These are phyloP conservation scores for Heptranchias perlo DNA, from an alignment of 2,113 vertebrate species.

Conservation along the genomic window DNA sequence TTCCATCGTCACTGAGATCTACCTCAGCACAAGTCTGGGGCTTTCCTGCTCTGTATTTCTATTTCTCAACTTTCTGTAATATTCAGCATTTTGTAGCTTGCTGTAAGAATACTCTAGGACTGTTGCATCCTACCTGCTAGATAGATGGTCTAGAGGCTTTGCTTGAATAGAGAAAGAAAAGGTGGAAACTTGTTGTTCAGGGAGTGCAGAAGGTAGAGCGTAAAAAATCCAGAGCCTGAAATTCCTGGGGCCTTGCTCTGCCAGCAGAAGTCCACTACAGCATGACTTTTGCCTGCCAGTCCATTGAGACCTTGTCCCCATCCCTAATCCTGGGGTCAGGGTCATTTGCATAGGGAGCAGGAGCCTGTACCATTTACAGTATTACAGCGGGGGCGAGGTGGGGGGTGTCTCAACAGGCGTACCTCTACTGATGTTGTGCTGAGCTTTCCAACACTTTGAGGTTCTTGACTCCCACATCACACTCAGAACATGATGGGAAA, in stretches of 20 bases:
- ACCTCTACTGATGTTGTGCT: not conserved
- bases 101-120: not conserved
- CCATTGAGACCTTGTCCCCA: not conserved
- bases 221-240: too few species aligned
- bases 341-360: not conserved
- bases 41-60: not conserved
- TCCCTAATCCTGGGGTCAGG: not conserved
- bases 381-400: not conserved
- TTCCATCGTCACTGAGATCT: not conserved
- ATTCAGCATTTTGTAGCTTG: not conserved
- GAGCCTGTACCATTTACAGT: not conserved
- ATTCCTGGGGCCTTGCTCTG: not conserved
- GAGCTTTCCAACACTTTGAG: not conserved
- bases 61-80: not conserved
- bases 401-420: not conserved
- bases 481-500: not conserved
- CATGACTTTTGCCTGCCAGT: not conserved
- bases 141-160: too few species aligned
- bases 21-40: not conserved
- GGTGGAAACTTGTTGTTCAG: too few species aligned
- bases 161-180: too few species aligned
- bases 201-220: too few species aligned
- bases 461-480: not conserved
- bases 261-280: not conserved
- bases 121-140: too few species aligned